A percentile compares a stretch with the other conserved stretches of the same genome.
Evolutionary conservation across 1,140 invertebrate species (phyloP).

Genomic region (Trichonephila clavata): DNA sequence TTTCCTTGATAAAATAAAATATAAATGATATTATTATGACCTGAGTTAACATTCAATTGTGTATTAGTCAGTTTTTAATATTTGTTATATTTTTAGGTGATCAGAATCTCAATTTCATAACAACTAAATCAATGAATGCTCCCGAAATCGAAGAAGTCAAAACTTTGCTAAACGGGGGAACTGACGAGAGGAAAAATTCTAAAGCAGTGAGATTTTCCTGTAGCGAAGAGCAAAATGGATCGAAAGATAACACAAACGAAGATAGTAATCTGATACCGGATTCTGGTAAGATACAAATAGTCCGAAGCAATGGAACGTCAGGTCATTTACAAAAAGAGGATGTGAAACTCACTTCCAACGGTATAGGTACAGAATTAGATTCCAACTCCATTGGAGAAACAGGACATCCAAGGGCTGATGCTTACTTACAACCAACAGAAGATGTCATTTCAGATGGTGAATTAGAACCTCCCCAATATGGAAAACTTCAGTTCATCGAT

Average conservation of each 20-base stretch:
- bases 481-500: constrained; percentile 50
- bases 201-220: constrained; percentile 56
- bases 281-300: background rate
- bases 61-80: too few species aligned
- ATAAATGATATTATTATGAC: too few species aligned
- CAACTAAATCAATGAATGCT: constrained; percentile 35
- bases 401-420: background rate
- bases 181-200: background rate
- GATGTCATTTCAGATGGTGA: background rate
- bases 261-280: background rate
- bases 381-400: background rate
- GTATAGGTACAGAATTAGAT: background rate
- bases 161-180: background rate
- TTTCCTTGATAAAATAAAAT: too few species aligned
- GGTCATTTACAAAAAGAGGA: background rate
- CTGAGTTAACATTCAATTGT: too few species aligned
- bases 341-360: background rate
- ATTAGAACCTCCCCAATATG: background rate
- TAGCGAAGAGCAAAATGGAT: background rate
- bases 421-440: background rate
- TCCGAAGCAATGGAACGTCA: background rate
- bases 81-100: constrained; percentile 36
- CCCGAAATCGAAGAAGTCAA: constrained; percentile 45
- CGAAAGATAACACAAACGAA: background rate
- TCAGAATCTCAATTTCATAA: constrained; percentile 65